Evolutionary conservation across 2,797 vertebrate genomes (phyloP), one percentile per base, ranked within the genome.

Genomic region (Hydrocynus forskahlii): DNA sequence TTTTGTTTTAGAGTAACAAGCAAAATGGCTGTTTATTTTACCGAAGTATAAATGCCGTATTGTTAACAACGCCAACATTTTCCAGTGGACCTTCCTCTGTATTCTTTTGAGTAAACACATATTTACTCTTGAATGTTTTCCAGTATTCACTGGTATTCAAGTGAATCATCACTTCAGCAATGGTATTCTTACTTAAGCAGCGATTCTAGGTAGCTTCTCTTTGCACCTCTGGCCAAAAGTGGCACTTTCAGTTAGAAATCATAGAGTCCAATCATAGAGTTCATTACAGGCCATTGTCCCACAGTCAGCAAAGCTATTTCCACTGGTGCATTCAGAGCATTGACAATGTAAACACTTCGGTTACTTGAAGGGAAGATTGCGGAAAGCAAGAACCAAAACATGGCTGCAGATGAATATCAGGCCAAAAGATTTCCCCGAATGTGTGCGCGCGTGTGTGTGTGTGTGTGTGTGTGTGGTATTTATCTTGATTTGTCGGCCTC

Each of bases 361-460:
- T 23, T 70, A 70, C 66, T 35, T 35, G 43, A 83, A 29, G 55
- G 21, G 25, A 78, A 69, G 17, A 50, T 25, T 62, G 14, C 72
- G 25, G 71, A 82, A 75, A 78, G 52, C 64, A 70, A 48, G 73
- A 52, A 69, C 29, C 17, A 75, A 63, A 75, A 69, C 78, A 66
- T 55, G 60, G 60, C 63, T 25, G 9, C 50, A 74, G 38, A 67
- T 67, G 35, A 74, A 55, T 72, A 29, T 38, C 16, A 10, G 25
- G 43, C 48, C 45, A 10, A 50, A 62, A 40, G 29, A 66, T 75
- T 76, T 52, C 52, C 43, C n/a, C 25, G 68, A 14, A 16, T 29
- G 29, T 29, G 29, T 29, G 29, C 3, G 29, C 3, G 29, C 3
- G 29, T 29, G 29, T 29, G 29, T 29, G 29, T 29, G 29, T 29